Conservation (phyloP, 2,888 invertebrate genomes). For the Dynastes maya region DNA sequence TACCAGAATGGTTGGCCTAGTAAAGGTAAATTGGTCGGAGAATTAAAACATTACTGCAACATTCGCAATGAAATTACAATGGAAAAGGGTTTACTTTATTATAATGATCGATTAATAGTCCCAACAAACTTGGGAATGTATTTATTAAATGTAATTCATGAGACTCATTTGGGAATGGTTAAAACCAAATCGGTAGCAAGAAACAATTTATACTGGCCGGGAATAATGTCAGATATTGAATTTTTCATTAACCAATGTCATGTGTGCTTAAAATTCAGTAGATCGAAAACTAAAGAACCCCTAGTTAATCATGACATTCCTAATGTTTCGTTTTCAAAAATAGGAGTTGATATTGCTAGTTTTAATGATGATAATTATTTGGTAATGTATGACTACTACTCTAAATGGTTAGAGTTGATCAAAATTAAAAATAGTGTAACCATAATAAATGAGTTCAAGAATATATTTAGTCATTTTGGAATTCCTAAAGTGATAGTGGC, state of each 20-base stretch:
- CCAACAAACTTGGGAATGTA: background rate
- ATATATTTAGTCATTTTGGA: constrained; percentile 21
- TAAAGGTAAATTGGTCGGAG: background rate
- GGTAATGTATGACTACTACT: background rate
- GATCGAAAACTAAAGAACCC: no score
- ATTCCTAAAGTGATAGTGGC: background rate
- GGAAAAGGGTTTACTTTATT: background rate
- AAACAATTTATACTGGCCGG: background rate
- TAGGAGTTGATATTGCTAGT: background rate
- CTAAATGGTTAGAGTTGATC: background rate
- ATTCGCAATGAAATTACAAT: background rate
- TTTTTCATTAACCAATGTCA: background rate
- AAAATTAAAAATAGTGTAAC: constrained; percentile 12
- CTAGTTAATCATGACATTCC: background rate
- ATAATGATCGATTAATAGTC: background rate
- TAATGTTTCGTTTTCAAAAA: background rate
- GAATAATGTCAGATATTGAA: background rate
- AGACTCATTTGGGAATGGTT: background rate
- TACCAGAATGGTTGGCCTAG: background rate
- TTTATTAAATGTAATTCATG: background rate
- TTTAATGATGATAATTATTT: background rate
- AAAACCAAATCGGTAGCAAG: background rate
- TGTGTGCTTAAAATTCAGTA: no score
- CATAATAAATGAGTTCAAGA: background rate
- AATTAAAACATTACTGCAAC: background rate